Evolutionary conservation across 2,113 vertebrate genomes (phyloP).

Genomic region (Cariama cristata): DNA sequence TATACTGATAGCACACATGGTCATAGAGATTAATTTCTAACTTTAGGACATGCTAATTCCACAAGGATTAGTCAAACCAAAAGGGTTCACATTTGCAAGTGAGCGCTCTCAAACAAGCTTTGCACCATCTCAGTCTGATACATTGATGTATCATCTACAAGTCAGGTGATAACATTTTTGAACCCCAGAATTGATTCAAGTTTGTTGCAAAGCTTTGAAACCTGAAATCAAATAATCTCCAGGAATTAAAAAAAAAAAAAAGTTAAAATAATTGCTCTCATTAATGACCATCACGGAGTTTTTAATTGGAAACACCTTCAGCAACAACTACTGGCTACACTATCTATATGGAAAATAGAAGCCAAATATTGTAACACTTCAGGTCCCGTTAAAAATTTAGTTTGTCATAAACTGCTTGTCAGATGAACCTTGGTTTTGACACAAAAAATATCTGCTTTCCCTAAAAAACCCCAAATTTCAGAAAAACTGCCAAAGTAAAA

Average conservation of each 20-base stretch:
- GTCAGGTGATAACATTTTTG: neutral
- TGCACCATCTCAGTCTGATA: rapidly evolving
- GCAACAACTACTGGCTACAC: neutral
- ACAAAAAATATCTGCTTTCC: neutral
- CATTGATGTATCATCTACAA: neutral
- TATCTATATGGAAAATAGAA: neutral
- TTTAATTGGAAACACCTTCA: neutral
- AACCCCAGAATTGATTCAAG: neutral
- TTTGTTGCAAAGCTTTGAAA: neutral
- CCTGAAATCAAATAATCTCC: neutral
- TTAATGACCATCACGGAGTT: neutral
- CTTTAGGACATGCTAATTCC: neutral
- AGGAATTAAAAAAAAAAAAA: neutral
- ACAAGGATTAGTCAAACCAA: neutral
- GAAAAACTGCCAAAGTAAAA: neutral
- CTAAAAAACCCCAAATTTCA: neutral
- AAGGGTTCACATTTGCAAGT: neutral
- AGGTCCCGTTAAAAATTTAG: neutral
- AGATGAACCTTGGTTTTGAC: neutral
- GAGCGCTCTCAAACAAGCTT: neutral
- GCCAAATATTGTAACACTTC: neutral
- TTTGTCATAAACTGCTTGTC: neutral
- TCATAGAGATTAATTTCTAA: neutral
- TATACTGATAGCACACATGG: neutral
- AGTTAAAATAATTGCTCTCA: neutral